These are phyloP conservation scores for Platynereis dumerilii DNA, from an alignment of 2,888 invertebrate species.

Conservation along the genomic window DNA sequence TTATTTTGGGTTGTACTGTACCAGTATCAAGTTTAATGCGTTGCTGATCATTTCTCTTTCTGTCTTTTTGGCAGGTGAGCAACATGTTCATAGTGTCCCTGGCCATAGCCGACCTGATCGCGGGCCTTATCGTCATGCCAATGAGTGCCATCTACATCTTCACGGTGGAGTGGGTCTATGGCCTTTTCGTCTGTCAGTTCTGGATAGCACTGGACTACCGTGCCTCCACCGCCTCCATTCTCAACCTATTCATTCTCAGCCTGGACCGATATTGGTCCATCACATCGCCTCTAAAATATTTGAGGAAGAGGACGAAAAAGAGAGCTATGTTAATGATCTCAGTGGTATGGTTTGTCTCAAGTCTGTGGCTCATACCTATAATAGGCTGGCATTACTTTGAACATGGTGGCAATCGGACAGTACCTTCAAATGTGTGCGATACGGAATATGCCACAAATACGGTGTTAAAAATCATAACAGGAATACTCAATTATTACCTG, in stretches of 20 bases:
- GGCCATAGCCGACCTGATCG: slow-evolving; percentile 66
- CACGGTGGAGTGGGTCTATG: slow-evolving; percentile 64
- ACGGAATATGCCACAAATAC: slow-evolving; percentile 66
- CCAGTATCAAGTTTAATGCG: no score
- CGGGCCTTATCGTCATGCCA: slow-evolving; percentile 67
- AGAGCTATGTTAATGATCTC: slow-evolving; percentile 66
- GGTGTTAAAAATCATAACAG: slow-evolving; percentile 64
- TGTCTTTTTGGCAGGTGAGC: slow-evolving; percentile 65
- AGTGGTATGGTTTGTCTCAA: slow-evolving; percentile 65
- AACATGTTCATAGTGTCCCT: slow-evolving; percentile 68
- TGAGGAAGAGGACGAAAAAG: slow-evolving; percentile 65
- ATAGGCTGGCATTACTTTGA: slow-evolving; percentile 65
- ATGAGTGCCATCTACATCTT: slow-evolving; percentile 66
- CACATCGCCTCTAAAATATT: slow-evolving; percentile 66
- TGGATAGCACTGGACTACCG: slow-evolving; percentile 70
- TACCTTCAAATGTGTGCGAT: slow-evolving; percentile 63
- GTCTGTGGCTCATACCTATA: slow-evolving; percentile 66
- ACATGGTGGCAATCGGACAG: slow-evolving; percentile 51
- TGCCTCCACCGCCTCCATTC: slow-evolving; percentile 69
- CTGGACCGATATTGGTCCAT: slow-evolving; percentile 67
- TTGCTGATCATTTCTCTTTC: no score
- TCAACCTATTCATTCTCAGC: slow-evolving; percentile 67
- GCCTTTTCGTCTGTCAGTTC: slow-evolving; percentile 67
- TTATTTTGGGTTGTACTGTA: no score
- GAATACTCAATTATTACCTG: slow-evolving; percentile 67